Evolutionary conservation across 2,888 invertebrate genomes (phyloP).

Genomic region (Metalampra italica): DNA sequence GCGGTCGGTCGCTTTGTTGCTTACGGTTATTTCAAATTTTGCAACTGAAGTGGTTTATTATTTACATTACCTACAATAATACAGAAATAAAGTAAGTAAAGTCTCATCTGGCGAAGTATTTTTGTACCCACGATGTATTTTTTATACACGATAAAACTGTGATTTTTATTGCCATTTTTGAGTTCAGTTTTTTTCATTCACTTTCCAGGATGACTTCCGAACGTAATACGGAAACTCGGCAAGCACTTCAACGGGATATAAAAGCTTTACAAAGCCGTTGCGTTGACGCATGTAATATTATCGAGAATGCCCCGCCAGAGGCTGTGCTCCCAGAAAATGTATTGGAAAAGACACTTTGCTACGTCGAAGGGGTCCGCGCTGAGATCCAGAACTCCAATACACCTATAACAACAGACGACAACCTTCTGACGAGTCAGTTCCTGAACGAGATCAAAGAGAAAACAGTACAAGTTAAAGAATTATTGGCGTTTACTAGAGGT

Average conservation of each 20-base stretch:
- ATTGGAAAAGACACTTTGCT: constrained; percentile 37
- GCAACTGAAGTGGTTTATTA: no score
- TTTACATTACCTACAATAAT: no score
- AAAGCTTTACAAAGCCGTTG: constrained; percentile 46
- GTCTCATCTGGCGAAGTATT: no score
- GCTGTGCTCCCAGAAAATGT: constrained; percentile 32
- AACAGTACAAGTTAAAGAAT: constrained; percentile 46
- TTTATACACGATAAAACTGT: no score
- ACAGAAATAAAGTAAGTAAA: not conserved
- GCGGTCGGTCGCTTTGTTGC: no score
- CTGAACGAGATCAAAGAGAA: constrained; percentile 51
- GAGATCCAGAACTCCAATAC: constrained; percentile 48
- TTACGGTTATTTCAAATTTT: no score
- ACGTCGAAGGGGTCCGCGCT: constrained; percentile 45
- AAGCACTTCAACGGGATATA: constrained; percentile 43
- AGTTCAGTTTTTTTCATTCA: not conserved
- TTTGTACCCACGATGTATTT: no score
- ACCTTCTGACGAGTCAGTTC: constrained; percentile 53
- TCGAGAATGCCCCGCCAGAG: constrained; percentile 48
- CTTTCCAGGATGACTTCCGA: constrained; percentile 43
- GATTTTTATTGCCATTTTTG: no score
- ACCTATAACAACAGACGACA: constrained; percentile 43
- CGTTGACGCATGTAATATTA: constrained; percentile 41
- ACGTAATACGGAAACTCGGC: constrained; percentile 38
- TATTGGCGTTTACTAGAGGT: constrained; percentile 50